Evolutionary conservation across 1,140 invertebrate species (phyloP).

Genomic region (Drosophila lacteicornis): DNA sequence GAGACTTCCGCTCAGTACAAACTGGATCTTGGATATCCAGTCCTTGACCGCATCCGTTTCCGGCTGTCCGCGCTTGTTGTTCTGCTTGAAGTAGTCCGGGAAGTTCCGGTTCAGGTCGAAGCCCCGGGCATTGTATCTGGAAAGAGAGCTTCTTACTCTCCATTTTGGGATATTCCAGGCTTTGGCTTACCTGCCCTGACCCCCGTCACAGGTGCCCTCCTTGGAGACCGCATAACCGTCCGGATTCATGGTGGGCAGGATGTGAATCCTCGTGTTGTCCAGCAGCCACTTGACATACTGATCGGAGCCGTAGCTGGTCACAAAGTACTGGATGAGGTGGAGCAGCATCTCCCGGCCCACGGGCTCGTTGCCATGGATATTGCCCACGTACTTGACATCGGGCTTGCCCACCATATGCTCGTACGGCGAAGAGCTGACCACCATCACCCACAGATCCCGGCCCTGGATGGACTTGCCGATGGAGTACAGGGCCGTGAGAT

Average conservation of each 20-base stretch:
- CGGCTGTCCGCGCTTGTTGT: slow-evolving; percentile 93
- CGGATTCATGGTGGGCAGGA: slow-evolving; percentile 96
- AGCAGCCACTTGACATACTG: slow-evolving; percentile 93
- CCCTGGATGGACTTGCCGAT: slow-evolving; percentile 96
- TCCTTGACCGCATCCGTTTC: slow-evolving; percentile 98
- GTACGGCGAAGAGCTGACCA: slow-evolving; percentile 94
- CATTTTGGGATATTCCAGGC: too few relatives aligned
- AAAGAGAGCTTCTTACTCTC: slow-evolving; percentile 37
- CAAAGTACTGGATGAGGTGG: slow-evolving; percentile 94
- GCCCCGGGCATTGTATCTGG: slow-evolving; percentile 91
- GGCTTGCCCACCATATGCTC: slow-evolving; percentile 96
- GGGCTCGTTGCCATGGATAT: slow-evolving; percentile 96
- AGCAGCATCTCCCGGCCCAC: slow-evolving; percentile 94
- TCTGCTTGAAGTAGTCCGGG: slow-evolving; percentile 96
- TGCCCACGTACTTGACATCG: slow-evolving; percentile 96
- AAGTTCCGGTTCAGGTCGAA: slow-evolving; percentile 97
- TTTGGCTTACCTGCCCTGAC: slow-evolving; percentile 92
- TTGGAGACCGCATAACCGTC: slow-evolving; percentile 95
- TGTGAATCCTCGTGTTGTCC: slow-evolving; percentile 95
- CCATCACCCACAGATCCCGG: slow-evolving; percentile 97
- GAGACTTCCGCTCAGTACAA: slow-evolving; percentile 95
- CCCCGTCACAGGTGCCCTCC: slow-evolving; percentile 94
- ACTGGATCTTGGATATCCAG: slow-evolving; percentile 96
- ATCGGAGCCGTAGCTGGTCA: slow-evolving; percentile 92
- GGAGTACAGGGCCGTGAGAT: slow-evolving; percentile 94